Conservation (phyloP, 2,888 invertebrate species). For the Zygothrica quintamaculata region DNA sequence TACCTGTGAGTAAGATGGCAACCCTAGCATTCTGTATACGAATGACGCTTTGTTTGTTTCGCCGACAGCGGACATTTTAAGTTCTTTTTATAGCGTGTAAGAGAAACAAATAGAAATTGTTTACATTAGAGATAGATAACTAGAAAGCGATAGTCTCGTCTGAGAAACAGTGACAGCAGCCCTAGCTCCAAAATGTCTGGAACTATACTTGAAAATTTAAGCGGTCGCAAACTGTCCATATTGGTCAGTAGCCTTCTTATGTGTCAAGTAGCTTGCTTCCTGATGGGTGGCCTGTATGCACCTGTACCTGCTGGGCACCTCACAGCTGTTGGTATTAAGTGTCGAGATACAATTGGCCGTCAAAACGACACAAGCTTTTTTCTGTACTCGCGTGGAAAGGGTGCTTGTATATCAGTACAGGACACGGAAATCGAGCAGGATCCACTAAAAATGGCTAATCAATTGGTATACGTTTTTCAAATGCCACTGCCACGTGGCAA, state of each 20-base stretch:
- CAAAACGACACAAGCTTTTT: conserved; percentile 90
- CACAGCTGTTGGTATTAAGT: conserved; percentile 91
- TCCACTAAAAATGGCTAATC: conserved; percentile 87
- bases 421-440: conserved; percentile 85
- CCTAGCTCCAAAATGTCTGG: conserved; percentile 86
- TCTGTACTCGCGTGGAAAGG: conserved; percentile 91
- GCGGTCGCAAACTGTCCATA: conserved; percentile 95
- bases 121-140: conserved; percentile 42
- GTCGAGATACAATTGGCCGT: conserved; percentile 89
- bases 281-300: conserved; percentile 94
- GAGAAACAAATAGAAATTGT: conserved; percentile 46
- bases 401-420: conserved; percentile 87
- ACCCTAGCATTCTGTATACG: conserved; percentile 63
- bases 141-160: conserved; percentile 1
- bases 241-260: conserved; percentile 92
- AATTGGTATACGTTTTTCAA: conserved; percentile 95
- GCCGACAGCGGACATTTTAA: conserved; percentile 48
- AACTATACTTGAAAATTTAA: conserved; percentile 98
- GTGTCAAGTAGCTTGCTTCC: conserved; percentile 94
- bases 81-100: conserved; percentile 55
- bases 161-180: conserved; percentile 12
- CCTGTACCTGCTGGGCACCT: conserved; percentile 95
- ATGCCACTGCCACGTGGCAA: conserved; percentile 94
- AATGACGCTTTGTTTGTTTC: conserved; percentile 69
- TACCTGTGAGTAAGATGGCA: conserved; percentile 26